Conservation (phyloP, 2,888 invertebrate species). For the Yponomeuta evonymella region DNA sequence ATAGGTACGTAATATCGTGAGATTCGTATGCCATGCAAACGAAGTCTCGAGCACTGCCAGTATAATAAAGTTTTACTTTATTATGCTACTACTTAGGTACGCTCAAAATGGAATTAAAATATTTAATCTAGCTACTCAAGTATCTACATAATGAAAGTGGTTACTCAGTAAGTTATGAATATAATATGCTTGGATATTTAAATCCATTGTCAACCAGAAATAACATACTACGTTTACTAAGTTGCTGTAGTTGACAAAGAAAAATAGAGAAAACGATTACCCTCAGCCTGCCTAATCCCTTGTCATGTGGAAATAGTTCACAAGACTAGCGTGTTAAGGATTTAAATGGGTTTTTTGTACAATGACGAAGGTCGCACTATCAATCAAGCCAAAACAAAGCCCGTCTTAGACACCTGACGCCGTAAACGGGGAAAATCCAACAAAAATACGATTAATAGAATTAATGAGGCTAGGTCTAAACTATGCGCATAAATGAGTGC, state of each 20-base stretch:
- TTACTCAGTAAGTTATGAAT: too few species aligned
- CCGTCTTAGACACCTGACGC: constrained; percentile 27
- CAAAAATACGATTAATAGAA: constrained; percentile 9
- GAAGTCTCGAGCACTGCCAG: too few species aligned
- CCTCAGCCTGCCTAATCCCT: neutral
- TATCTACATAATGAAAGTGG: too few species aligned
- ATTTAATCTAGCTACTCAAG: too few species aligned
- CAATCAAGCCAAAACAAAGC: constrained; percentile 29
- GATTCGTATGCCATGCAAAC: too few species aligned
- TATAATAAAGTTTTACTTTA: too few species aligned
- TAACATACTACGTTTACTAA: neutral
- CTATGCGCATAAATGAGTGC: neutral
- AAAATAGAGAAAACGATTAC: neutral
- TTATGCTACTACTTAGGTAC: too few species aligned
- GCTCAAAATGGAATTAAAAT: too few species aligned
- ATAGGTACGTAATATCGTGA: too few species aligned
- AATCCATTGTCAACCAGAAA: too few species aligned
- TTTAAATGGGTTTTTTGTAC: neutral
- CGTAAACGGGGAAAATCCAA: neutral
- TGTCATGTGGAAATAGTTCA: neutral
- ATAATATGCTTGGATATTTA: too few species aligned
- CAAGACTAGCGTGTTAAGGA: neutral
- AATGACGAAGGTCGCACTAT: constrained; percentile 20
- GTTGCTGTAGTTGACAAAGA: neutral
- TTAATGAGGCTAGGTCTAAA: neutral